These are phyloP conservation scores for Esox masquinongy DNA, from an alignment of 2,797 vertebrate species.

Conservation along the genomic window DNA sequence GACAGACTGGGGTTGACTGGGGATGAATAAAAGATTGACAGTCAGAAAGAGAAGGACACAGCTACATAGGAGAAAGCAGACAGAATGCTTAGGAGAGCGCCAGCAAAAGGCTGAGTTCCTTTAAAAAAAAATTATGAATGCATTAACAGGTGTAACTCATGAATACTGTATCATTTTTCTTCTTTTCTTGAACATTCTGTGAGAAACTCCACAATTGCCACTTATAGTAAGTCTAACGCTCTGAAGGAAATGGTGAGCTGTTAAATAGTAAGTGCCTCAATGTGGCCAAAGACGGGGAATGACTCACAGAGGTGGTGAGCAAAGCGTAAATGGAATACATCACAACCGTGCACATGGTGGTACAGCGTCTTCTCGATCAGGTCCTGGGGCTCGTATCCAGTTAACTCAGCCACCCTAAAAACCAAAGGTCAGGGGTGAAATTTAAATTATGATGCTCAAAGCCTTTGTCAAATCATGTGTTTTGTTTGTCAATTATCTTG, in stretches of 20 bases:
- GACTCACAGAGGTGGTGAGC: slow-evolving; percentile 91
- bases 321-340: slow-evolving; percentile 88
- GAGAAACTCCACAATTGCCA: not conserved
- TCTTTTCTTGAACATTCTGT: not conserved
- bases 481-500: not conserved
- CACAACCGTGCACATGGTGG: slow-evolving; percentile 90
- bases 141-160: not conserved
- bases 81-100: not conserved
- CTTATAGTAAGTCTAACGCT: not conserved
- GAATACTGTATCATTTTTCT: not conserved
- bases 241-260: not conserved
- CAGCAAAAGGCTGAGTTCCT: not conserved
- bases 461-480: not conserved
- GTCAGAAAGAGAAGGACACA: not conserved
- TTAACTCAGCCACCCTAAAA: slow-evolving; percentile 90
- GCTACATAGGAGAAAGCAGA: not conserved
- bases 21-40: not conserved
- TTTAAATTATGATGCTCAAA: not conserved
- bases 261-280: not conserved
- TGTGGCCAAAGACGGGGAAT: not conserved
- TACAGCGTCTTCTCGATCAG: slow-evolving; percentile 96
- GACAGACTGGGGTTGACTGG: not conserved
- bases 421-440: slow-evolving; percentile 24
- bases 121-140: too few relatives aligned
- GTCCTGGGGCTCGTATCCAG: slow-evolving; percentile 93